phyloP scores from a whole-genome alignment of 2,113 vertebrate genomes.

The Cheilinus undulatus region DNA sequence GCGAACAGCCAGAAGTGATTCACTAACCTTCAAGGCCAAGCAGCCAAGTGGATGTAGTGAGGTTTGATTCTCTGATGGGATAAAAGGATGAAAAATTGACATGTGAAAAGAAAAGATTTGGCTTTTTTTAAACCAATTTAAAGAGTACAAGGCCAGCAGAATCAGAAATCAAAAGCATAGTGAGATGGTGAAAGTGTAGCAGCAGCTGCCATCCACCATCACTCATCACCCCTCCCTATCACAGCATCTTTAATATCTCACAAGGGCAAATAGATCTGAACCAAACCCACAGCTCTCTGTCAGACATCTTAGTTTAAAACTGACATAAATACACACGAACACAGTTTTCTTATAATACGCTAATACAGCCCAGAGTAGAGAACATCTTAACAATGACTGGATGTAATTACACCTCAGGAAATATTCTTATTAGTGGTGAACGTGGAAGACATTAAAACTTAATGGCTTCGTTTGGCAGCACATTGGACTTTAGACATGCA shows the following conservation, averaged over 20 bases:
- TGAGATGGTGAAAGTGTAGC: conserved; percentile 45
- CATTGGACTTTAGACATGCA: conserved; percentile 5
- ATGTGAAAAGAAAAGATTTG: not conserved
- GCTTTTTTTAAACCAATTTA: not conserved
- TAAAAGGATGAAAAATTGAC: not conserved
- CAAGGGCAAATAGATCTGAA: conserved; percentile 45
- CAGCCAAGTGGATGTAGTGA: conserved; percentile 33
- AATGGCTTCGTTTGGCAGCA: conserved; percentile 28
- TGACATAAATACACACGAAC: conserved; percentile 35
- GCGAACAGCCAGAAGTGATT: conserved; percentile 68
- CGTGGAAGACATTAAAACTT: conserved; percentile 47
- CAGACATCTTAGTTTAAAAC: conserved; percentile 55
- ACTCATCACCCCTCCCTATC: conserved; percentile 57
- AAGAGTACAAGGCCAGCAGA: not conserved
- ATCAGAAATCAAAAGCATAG: not conserved
- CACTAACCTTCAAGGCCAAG: conserved; percentile 53
- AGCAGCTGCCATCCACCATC: conserved; percentile 64
- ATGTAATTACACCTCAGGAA: conserved; percentile 51
- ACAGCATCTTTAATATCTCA: conserved; percentile 57
- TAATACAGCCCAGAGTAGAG: not conserved
- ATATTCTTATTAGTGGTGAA: conserved; percentile 39
- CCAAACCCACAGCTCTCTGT: conserved; percentile 42
- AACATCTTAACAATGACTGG: conserved; percentile 32
- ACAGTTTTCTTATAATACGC: not conserved
- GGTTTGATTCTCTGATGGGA: conserved; percentile 9